A percentile compares a stretch with the other conserved stretches of the same genome.
These are phyloP conservation scores for Steinernema carpocapsae DNA, from an alignment of 2,888 invertebrate genomes.

Conservation along the genomic window DNA sequence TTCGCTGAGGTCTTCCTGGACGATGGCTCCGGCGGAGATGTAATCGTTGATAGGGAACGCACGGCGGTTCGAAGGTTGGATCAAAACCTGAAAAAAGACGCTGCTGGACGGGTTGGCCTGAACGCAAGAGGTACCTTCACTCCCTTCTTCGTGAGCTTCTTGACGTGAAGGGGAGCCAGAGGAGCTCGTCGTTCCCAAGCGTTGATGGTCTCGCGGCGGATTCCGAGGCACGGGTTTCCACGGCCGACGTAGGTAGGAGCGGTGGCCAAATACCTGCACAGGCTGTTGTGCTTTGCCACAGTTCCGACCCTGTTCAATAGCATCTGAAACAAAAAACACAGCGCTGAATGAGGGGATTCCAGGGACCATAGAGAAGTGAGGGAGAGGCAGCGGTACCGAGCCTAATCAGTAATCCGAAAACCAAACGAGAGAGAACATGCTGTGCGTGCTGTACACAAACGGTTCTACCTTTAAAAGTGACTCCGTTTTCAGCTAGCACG, in stretches of 20 bases:
- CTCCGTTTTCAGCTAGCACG: neutral
- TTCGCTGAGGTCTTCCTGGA: conserved; percentile 94
- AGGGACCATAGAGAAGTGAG: neutral
- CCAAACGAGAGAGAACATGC: conserved; percentile 16
- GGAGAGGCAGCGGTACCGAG: neutral
- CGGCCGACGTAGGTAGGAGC: conserved; percentile 37
- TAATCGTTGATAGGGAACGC: conserved; percentile 95
- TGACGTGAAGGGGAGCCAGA: conserved; percentile 88
- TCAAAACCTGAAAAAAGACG: conserved; percentile 77
- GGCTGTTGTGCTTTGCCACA: neutral
- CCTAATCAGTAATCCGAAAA: neutral
- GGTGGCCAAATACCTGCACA: neutral
- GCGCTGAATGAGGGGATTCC: neutral
- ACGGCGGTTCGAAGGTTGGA: conserved; percentile 95
- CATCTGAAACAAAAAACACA: neutral
- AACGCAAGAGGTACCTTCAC: conserved; percentile 74
- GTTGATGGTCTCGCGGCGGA: conserved; percentile 72
- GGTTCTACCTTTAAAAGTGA: neutral
- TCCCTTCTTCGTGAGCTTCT: conserved; percentile 83
- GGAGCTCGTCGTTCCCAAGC: conserved; percentile 82
- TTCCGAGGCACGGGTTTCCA: conserved; percentile 54
- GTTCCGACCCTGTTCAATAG: neutral
- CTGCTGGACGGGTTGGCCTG: neutral
- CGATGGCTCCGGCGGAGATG: conserved; percentile 86
- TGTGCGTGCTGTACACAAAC: conserved; percentile 4